phyloP scores from a whole-genome alignment of 2,797 vertebrate species.

The Steatocranus sp. region DNA sequence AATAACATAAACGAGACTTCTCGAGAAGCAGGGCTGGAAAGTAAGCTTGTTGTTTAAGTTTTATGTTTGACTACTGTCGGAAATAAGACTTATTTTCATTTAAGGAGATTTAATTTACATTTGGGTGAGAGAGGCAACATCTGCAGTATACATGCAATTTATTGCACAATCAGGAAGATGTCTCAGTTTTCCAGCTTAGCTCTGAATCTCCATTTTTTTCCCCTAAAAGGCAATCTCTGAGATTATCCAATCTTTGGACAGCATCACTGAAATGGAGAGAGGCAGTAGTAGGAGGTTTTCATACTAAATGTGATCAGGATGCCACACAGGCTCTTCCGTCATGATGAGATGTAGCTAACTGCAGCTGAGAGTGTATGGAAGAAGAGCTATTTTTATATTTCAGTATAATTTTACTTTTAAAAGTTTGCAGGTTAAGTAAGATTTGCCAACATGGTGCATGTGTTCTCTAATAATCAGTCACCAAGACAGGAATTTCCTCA shows the following conservation, averaged over 20 bases:
- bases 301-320: neutral
- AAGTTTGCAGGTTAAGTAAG: neutral
- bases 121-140: neutral
- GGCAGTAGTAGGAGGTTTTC: neutral
- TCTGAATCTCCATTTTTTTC: neutral
- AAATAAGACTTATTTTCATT: neutral
- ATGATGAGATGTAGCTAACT: neutral
- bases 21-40: neutral
- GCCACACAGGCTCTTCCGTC: neutral
- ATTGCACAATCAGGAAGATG: neutral
- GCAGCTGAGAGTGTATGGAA: neutral
- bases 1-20: conserved; percentile 18
- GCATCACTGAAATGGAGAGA: neutral
- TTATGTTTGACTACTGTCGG: neutral
- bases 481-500: conserved; percentile 4
- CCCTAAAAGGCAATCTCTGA: neutral
- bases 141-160: neutral
- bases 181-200: neutral
- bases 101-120: neutral
- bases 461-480: neutral
- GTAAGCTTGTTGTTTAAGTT: neutral
- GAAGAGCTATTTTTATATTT: neutral
- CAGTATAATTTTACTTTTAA: neutral
- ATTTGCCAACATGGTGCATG: neutral
- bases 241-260: neutral